Conservation (phyloP, 2,113 vertebrate species). For the Myiagra hebetior region DNA sequence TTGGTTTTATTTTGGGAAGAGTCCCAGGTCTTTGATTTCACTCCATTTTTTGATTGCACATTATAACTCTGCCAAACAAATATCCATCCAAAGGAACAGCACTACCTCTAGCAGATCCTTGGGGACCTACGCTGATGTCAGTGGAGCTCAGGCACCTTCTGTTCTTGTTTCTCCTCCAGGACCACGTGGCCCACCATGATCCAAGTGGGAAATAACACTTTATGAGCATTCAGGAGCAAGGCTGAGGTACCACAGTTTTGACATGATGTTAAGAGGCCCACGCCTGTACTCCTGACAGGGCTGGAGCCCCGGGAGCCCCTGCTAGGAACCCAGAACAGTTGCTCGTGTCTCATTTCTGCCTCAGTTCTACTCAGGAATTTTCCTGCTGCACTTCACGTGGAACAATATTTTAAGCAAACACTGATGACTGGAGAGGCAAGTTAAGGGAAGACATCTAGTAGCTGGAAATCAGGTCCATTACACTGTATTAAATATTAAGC, state of each 20-base stretch:
- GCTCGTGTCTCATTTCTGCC: neutral
- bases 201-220: neutral
- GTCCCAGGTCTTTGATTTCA: neutral
- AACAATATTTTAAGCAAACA: conserved; percentile 22
- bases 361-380: neutral
- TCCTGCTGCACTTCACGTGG: neutral
- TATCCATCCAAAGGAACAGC: neutral
- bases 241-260: neutral
- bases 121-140: neutral
- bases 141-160: neutral
- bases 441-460: conserved; percentile 24
- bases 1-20: neutral
- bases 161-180: neutral
- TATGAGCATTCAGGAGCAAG: neutral
- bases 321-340: neutral
- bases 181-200: neutral
- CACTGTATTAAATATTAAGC: conserved; percentile 17
- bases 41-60: neutral
- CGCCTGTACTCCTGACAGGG: neutral
- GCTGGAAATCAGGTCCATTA: conserved; percentile 27
- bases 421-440: neutral
- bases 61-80: neutral
- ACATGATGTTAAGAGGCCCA: neutral
- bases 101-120: neutral
- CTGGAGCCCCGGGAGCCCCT: neutral